A percentile compares a stretch with the other conserved stretches of the same genome.
Conservation (phyloP, 2,113 vertebrate species). For the Hydrochoerus hydrochaeris region DNA sequence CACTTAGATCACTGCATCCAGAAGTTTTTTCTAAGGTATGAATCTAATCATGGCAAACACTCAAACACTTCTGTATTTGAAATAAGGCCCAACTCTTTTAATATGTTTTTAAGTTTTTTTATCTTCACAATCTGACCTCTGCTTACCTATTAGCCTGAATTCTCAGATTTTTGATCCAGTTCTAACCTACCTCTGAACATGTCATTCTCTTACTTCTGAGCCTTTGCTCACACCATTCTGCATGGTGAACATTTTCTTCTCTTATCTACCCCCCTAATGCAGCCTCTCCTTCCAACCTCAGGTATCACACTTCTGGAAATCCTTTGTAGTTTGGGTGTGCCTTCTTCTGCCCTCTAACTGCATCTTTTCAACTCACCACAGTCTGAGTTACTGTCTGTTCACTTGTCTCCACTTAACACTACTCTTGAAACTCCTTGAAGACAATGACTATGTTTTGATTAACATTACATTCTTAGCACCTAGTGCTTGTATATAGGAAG, state of each 20-base stretch:
- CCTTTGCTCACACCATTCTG: neutral
- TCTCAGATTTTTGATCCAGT: neutral
- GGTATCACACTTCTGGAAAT: neutral
- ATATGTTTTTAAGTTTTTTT: neutral
- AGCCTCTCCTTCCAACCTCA: neutral
- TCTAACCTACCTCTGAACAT: neutral
- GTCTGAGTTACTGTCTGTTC: neutral
- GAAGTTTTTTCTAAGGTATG: slow-evolving; percentile 44
- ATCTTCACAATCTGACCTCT: slow-evolving; percentile 13
- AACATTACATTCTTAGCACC: neutral
- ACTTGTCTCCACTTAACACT: neutral
- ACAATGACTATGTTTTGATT: slow-evolving; percentile 19
- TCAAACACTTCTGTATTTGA: neutral
- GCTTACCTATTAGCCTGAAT: neutral
- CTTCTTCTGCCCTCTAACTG: neutral
- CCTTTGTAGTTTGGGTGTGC: neutral
- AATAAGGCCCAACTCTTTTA: slow-evolving; percentile 43
- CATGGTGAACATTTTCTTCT: neutral
- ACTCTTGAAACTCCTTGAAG: neutral
- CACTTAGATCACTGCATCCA: neutral
- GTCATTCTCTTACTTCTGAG: neutral
- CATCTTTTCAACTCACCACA: neutral
- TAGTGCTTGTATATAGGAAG: neutral
- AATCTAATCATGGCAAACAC: neutral
- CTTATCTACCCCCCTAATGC: neutral